Percentiles rank a stretch among this genome's conserved stretches.
Conservation (phyloP, 92 coral and sea anemone genomes). For the Plumapathes pennacea region DNA sequence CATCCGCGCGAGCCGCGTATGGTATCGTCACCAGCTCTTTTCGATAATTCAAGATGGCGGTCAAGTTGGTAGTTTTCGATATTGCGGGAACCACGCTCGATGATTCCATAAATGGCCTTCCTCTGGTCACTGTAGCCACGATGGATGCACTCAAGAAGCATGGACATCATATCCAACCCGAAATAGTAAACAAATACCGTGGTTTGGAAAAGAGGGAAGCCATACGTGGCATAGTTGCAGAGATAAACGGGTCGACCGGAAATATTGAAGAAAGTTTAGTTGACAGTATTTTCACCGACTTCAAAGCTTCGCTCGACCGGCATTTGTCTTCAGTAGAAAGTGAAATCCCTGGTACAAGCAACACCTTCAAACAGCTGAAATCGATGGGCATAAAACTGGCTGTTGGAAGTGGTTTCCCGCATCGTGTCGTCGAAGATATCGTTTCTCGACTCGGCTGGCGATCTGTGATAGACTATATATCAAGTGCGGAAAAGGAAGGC, state of each 20-base stretch:
- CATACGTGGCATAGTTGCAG: constrained; percentile 35
- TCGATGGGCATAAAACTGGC: constrained; percentile 69
- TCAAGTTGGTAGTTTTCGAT: constrained; percentile 86
- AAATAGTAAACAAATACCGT: constrained; percentile 77
- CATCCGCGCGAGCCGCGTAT: too few species aligned
- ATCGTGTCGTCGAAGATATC: constrained; percentile 75
- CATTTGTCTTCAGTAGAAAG: constrained; percentile 64
- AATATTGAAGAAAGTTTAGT: constrained; percentile 5
- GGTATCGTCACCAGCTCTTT: neutral
- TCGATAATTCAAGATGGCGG: constrained; percentile 36
- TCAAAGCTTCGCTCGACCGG: constrained; percentile 56
- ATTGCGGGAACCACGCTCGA: constrained; percentile 96
- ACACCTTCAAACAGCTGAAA: constrained; percentile 57
- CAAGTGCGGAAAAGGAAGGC: constrained; percentile 90
- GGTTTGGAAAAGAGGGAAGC: constrained; percentile 96
- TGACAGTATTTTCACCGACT: constrained; percentile 67
- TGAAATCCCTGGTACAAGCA: constrained; percentile 87
- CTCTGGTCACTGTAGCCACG: constrained; percentile 87
- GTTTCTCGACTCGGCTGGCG: constrained; percentile 65
- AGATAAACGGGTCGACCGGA: constrained; percentile 2
- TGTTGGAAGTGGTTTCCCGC: constrained; percentile 97
- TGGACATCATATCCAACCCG: constrained; percentile 57
- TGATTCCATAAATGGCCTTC: constrained; percentile 82
- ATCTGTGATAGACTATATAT: constrained; percentile 67
- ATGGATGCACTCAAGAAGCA: constrained; percentile 70